phyloP scores from a whole-genome alignment of 1,140 invertebrate genomes.

The Neodiprion virginianus region DNA sequence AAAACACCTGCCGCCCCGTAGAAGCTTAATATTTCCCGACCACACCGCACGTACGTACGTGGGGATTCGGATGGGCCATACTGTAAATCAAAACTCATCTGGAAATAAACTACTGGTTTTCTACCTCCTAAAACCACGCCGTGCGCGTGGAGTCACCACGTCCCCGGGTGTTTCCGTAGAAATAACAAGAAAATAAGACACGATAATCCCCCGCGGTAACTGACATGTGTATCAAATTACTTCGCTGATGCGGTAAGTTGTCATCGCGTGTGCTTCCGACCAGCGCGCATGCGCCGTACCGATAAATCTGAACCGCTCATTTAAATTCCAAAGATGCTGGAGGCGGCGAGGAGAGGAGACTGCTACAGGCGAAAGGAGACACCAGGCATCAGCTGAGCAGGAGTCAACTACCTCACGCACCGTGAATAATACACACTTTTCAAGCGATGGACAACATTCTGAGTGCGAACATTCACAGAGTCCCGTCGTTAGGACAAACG shows the following conservation, averaged over 20 bases:
- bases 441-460: too few species aligned
- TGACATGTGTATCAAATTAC: constrained; percentile 10
- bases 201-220: constrained; percentile 1
- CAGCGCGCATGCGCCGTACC: constrained; percentile 1
- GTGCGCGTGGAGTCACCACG: neutral
- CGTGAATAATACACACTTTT: too few species aligned
- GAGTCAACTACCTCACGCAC: too few species aligned
- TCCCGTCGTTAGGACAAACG: too few species aligned
- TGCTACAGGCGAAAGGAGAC: neutral
- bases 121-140: neutral
- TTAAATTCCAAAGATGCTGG: constrained; percentile 8
- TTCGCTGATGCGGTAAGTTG: neutral
- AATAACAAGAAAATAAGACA: constrained; percentile 1
- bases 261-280: neutral
- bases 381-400: too few species aligned
- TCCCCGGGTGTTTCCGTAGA: neutral
- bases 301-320: constrained; percentile 10
- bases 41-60: neutral
- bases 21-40: constrained; percentile 8
- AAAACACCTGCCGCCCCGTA: constrained; percentile 4
- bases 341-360: neutral
- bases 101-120: neutral
- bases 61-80: neutral
- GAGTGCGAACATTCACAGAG: too few species aligned
- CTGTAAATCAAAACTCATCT: constrained; percentile 6